Conservation (phyloP, 1,140 invertebrate species). For the Aradophagus sp. region DNA sequence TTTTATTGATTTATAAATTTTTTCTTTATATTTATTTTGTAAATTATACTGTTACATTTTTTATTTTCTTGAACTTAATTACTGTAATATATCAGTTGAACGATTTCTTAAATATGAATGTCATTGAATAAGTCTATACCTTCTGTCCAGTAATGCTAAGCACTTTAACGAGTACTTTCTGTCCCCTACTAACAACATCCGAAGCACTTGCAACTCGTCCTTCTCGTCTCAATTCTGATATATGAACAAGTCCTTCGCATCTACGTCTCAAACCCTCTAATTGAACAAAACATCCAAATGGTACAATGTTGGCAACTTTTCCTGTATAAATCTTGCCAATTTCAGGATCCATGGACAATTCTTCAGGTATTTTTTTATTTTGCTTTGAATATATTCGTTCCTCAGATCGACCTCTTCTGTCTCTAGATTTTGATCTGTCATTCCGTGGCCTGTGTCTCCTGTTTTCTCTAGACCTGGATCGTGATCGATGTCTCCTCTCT, state of each 20-base stretch:
- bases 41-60: too few relatives aligned
- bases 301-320: constrained; percentile 95
- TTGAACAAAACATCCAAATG: constrained; percentile 98
- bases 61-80: too few relatives aligned
- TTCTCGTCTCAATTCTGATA: constrained; percentile 94
- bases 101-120: too few relatives aligned
- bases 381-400: constrained; percentile 46
- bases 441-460: constrained; percentile 60
- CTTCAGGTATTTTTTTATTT: constrained; percentile 58
- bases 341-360: constrained; percentile 73
- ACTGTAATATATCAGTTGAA: too few relatives aligned
- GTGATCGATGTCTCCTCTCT: constrained; percentile 56
- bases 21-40: too few relatives aligned
- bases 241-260: constrained; percentile 98
- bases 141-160: constrained; percentile 93
- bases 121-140: too few relatives aligned
- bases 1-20: too few relatives aligned
- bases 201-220: constrained; percentile 95
- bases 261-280: constrained; percentile 90
- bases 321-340: constrained; percentile 90
- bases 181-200: constrained; percentile 93
- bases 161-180: constrained; percentile 92
- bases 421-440: constrained; percentile 63
- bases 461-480: constrained; percentile 66
- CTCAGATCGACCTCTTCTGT: constrained; percentile 65